A percentile compares a stretch with the other conserved stretches of the same genome.
Evolutionary conservation across 2,888 invertebrate genomes (phyloP).

Genomic region (Bimastos eiseni): DNA sequence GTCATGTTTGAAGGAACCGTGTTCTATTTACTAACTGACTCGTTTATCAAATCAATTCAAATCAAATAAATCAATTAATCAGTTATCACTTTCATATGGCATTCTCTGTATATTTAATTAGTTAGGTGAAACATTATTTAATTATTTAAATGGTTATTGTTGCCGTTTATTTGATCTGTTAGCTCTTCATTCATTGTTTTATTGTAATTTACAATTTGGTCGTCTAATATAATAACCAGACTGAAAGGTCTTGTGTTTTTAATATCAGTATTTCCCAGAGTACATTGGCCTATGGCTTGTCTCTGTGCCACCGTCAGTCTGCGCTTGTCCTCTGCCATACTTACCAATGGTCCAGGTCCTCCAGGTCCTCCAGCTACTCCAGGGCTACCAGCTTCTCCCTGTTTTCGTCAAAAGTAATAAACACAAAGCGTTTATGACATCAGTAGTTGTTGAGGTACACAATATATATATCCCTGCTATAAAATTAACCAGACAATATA

Average conservation of each 20-base stretch:
- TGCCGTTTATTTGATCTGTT: not conserved
- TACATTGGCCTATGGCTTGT: not conserved
- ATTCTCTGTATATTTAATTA: not conserved
- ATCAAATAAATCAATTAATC: too few species aligned
- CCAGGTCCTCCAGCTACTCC: slow-evolving; percentile 25
- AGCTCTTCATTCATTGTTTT: not conserved
- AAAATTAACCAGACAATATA: not conserved
- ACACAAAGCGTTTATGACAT: not conserved
- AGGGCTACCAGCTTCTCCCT: slow-evolving; percentile 32
- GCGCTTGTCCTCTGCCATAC: not conserved
- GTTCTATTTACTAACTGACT: too few species aligned
- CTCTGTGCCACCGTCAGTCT: not conserved
- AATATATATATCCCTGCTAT: not conserved
- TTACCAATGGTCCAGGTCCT: slow-evolving; percentile 19
- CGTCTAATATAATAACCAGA: not conserved
- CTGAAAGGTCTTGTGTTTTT: not conserved
- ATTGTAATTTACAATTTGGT: not conserved
- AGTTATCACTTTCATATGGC: too few species aligned
- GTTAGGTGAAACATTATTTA: not conserved
- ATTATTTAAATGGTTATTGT: too few species aligned
- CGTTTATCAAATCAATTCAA: too few species aligned
- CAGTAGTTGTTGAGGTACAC: not conserved
- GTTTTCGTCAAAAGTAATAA: not conserved
- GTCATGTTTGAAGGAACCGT: too few species aligned
- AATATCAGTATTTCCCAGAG: not conserved